phyloP scores from a whole-genome alignment of 2,888 invertebrate species.

The Ophioninae sp. region DNA sequence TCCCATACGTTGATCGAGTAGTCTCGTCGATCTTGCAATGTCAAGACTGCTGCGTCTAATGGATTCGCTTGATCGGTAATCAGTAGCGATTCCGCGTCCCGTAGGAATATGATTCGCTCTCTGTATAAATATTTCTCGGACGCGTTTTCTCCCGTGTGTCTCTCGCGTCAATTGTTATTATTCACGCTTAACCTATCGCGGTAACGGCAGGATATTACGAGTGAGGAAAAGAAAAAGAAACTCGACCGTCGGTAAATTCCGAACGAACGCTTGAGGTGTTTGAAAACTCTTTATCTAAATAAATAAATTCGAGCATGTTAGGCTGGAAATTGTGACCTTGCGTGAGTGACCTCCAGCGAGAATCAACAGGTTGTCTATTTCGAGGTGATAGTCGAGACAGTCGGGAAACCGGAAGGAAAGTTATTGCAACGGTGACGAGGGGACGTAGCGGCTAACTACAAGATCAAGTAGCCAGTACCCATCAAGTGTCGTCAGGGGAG shows the following conservation, averaged over 20 bases:
- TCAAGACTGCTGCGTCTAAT: conserved; percentile 9
- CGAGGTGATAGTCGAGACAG: background rate
- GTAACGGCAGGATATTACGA: background rate
- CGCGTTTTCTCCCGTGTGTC: background rate
- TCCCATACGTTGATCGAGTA: conserved; percentile 15
- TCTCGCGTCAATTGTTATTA: background rate
- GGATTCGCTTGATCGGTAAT: conserved; percentile 25
- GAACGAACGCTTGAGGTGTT: background rate
- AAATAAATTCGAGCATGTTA: background rate
- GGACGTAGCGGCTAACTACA: too few species aligned
- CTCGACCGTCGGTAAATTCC: background rate
- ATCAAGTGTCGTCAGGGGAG: too few species aligned
- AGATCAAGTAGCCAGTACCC: too few species aligned
- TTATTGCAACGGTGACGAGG: too few species aligned
- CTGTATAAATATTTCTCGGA: background rate
- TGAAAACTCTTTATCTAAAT: background rate
- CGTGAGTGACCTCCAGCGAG: background rate
- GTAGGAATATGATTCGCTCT: conserved; percentile 6
- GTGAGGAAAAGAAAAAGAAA: background rate
- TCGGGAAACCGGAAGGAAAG: too few species aligned
- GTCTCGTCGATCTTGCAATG: conserved; percentile 22
- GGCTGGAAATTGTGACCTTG: background rate
- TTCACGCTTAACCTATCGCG: background rate
- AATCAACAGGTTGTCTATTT: background rate
- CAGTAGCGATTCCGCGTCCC: conserved; percentile 23